A percentile compares a stretch with the other conserved stretches of the same genome.
phyloP scores from a whole-genome alignment of 1,140 invertebrate species.

The Heliconius nattereri region DNA sequence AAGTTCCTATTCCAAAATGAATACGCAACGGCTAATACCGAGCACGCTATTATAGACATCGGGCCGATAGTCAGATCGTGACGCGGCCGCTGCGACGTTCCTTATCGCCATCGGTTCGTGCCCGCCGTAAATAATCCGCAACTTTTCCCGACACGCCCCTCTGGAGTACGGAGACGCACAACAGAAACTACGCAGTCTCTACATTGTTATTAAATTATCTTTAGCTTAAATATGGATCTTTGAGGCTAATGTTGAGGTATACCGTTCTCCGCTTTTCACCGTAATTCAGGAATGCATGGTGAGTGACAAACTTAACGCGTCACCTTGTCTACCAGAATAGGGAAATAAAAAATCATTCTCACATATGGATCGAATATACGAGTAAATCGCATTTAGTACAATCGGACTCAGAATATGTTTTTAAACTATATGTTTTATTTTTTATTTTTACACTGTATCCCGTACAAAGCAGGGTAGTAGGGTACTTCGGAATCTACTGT shows the following conservation, averaged over 20 bases:
- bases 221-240: background rate
- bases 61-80: conserved; percentile 76
- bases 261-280: too few species aligned
- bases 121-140: conserved; percentile 78
- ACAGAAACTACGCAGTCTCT: conserved; percentile 52
- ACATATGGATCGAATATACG: too few species aligned
- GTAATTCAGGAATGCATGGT: too few species aligned
- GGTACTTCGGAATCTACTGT: too few species aligned
- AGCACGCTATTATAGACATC: conserved; percentile 63
- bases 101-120: conserved; percentile 80
- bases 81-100: conserved; percentile 76
- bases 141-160: conserved; percentile 78
- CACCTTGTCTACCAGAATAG: too few species aligned
- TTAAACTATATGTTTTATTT: too few species aligned
- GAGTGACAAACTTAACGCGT: too few species aligned
- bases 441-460: too few species aligned
- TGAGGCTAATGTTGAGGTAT: background rate
- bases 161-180: conserved; percentile 50
- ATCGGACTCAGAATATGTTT: too few species aligned
- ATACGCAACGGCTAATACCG: conserved; percentile 29
- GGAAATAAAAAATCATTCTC: too few species aligned
- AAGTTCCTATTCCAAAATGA: conserved; percentile 20
- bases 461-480: too few species aligned
- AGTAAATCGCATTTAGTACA: too few species aligned
- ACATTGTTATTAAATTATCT: background rate